Conservation (phyloP, 2,888 invertebrate species). For the Rhaphigaster nebulosa region DNA sequence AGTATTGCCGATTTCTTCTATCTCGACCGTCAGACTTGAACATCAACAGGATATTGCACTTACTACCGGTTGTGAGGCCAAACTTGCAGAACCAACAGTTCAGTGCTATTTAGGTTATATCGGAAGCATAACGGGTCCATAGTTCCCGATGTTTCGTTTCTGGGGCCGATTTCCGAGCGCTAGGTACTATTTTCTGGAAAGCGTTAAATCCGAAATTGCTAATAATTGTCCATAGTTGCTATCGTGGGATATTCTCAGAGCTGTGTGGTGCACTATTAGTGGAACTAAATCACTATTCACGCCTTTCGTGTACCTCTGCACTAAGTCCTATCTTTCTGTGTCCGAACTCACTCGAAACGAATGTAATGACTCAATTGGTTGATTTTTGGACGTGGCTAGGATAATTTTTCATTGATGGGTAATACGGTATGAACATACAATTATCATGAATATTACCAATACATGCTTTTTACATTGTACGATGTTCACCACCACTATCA, state of each 20-base stretch:
- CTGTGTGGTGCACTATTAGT: conserved; percentile 22
- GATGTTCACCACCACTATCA: neutral
- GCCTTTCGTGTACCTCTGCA: neutral
- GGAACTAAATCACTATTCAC: conserved; percentile 21
- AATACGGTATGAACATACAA: neutral
- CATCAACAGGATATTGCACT: neutral
- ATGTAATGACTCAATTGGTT: conserved; percentile 31
- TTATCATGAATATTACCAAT: neutral
- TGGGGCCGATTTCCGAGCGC: conserved; percentile 2
- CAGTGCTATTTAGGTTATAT: conserved; percentile 1
- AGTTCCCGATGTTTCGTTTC: conserved; percentile 25
- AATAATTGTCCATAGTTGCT: conserved; percentile 6
- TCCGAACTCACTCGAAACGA: neutral
- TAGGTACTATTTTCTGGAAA: conserved; percentile 23
- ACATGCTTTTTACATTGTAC: neutral
- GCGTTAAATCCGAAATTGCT: conserved; percentile 26
- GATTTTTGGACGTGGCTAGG: neutral
- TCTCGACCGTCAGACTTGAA: neutral
- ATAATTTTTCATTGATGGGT: neutral
- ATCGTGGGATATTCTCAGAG: conserved; percentile 29
- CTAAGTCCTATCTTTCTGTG: neutral
- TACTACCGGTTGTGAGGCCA: neutral
- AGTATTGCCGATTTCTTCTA: neutral
- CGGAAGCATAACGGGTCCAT: conserved; percentile 36
- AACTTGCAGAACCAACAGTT: neutral